These are phyloP conservation scores for Centropus bengalensis DNA, from an alignment of 2,113 vertebrate species.

Conservation along the genomic window DNA sequence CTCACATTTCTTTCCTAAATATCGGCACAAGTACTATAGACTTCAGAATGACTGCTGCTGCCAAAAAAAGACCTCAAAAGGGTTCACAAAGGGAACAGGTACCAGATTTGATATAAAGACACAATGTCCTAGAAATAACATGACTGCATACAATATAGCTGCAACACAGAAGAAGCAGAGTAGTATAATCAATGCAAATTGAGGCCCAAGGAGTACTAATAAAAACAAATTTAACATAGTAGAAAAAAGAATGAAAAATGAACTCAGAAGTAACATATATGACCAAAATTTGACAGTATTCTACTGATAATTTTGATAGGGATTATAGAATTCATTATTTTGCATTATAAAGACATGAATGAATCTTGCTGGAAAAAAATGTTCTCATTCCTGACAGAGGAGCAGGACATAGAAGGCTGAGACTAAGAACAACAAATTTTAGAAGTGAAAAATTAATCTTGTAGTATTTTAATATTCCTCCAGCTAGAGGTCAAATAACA, in stretches of 20 bases:
- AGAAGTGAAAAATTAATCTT: neutral
- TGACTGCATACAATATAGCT: neutral
- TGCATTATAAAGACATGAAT: neutral
- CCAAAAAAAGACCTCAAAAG: conserved; percentile 3
- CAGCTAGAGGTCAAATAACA: neutral
- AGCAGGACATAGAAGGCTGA: neutral
- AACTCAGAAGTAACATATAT: neutral
- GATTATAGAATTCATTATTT: neutral
- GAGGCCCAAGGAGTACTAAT: neutral
- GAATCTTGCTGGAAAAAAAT: neutral
- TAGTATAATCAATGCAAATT: neutral
- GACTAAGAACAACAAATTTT: neutral
- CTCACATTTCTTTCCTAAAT: conserved; percentile 14
- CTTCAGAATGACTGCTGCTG: conserved; percentile 14
- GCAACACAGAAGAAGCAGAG: neutral
- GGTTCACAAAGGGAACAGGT: neutral
- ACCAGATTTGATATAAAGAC: conserved; percentile 14
- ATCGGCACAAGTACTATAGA: neutral
- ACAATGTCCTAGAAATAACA: conserved; percentile 31
- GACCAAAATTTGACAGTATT: neutral
- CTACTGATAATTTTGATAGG: neutral
- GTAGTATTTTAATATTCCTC: neutral
- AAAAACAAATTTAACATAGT: neutral
- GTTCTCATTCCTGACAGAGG: neutral
- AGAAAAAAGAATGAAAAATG: neutral